Base-by-base conservation (phyloP, 2,888 invertebrate genomes). In the Phortica okadai region DNA sequence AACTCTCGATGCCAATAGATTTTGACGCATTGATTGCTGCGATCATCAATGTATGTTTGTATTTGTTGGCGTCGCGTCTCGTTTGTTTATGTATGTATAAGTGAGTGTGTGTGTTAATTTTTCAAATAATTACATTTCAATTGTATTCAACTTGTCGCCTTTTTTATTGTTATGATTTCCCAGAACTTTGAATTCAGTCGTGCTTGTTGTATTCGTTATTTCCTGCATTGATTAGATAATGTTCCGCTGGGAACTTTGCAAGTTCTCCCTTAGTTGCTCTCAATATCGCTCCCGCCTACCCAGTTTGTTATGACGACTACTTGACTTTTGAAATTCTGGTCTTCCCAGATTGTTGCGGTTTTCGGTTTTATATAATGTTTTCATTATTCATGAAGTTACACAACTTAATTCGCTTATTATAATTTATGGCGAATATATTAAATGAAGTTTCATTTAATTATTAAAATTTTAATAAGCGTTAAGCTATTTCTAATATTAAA, bases 221-320 rank as follows among this genome's bases (percentile, higher is more conserved):
- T 72, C 54, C 70, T 72, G 16, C 70, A 72, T 72, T 72, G 70
- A 72, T 72, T 72, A 72, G 56, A 72, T 72, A 72, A 54, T 72
- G 69, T 45, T 16, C 7, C 16, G 21, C 8, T 45, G 69, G 69
- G 45, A 69, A 69, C 16, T 69, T 45, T 21, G 42, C 64, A 41
- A 33, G 6, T 33, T 25, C 58, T 58, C 58, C 21, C 33, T 33
- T 33, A 33, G 33, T 33, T 5, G 33, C 33, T 33, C 33, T 33
- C 33, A 33, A 33, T 33, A 33, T 33, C 33, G 2, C 33, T 4
- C 33, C 33, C 33, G 2, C 33, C 33, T 5, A 5, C 2, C 33
- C 33, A 5, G 3, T 59, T 59, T 21, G 8, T 66, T 6, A 41
- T 44, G 66, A 6, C 8, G 66, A 6, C 8, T 42, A 11, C 11